Base-by-base conservation (phyloP, 2,888 invertebrate genomes). In the Eupithecia pulchellata region DNA sequence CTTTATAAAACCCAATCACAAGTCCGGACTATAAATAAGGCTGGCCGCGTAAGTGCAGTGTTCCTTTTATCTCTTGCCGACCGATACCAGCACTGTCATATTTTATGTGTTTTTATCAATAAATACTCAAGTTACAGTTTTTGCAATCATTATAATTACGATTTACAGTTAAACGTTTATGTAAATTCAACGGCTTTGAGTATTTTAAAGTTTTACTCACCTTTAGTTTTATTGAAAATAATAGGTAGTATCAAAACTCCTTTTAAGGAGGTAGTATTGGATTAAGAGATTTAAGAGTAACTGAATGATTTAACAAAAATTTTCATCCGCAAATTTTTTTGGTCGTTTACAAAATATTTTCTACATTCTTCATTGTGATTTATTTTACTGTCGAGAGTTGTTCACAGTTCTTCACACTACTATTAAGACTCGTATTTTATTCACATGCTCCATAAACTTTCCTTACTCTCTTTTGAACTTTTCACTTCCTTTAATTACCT, bases 41-140 rank as follows among this genome's bases (percentile, higher is more conserved):
- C 72, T 78, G 79, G 74, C 80, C 88, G 91, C 91, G 92, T 92
- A 92, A 93, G 92, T 91, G 92, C 92, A 92, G 90, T 85, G 87
- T 85, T 86, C 82, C 91, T 89, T 92, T 92, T 91, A 92, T 92
- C 90, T 90, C 83, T 62, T 83, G 84, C 90, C 89, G 77, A 68
- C 86, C 84, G 86, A 84, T 85, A 85, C 87, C 75, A 74, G 82
- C 84, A 74, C 84, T 87, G 88, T 92, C 92, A 91, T 90, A 91
- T 90, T 89, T 88, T 90, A 89, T 88, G 82, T 84, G 84, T 88
- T 89, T 88, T 89, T 90, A 88, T 89, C 89, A 89, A 91, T 90
- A 89, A 86, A 84, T 87, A 86, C 82, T 81, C 79, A 78, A 77
- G 81, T 79, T 78, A 78, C 80, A 84, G 81, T 84, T 79, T 82